A percentile compares a stretch with the other conserved stretches of the same genome.
Conservation (phyloP, 2,888 invertebrate genomes). For the Ceraclea dissimilis region DNA sequence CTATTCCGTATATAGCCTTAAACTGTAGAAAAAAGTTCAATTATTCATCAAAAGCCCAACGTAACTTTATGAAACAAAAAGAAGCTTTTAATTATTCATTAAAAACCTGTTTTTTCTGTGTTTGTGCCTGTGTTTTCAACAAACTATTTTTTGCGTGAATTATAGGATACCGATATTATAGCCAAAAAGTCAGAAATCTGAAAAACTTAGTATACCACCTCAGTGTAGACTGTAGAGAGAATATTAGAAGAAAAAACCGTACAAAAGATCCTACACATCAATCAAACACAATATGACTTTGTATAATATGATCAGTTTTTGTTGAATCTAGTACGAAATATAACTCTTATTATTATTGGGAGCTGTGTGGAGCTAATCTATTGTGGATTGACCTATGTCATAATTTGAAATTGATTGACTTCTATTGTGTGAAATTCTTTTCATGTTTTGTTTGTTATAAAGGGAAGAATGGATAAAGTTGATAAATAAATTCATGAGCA, state of each 20-base stretch:
- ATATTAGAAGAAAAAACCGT: background rate
- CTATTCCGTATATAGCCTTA: too few relatives aligned
- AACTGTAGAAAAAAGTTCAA: too few relatives aligned
- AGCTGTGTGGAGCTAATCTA: constrained; percentile 18
- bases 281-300: background rate
- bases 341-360: background rate
- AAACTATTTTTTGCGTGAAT: too few relatives aligned
- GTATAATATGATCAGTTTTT: too few relatives aligned
- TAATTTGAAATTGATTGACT: constrained; percentile 27
- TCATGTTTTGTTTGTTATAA: background rate
- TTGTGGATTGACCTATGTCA: constrained; percentile 25
- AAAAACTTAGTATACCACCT: background rate
- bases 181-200: background rate
- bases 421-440: constrained; percentile 15
- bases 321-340: too few relatives aligned
- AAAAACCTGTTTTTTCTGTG: too few relatives aligned
- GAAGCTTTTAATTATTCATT: too few relatives aligned
- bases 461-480: background rate
- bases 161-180: too few relatives aligned
- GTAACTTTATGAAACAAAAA: too few relatives aligned
- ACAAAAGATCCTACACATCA: background rate
- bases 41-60: too few relatives aligned
- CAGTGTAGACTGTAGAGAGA: background rate
- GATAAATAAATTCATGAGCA: too few relatives aligned
- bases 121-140: too few relatives aligned